Conservation (phyloP, 2,113 vertebrate species). For the Neotoma lepida region DNA sequence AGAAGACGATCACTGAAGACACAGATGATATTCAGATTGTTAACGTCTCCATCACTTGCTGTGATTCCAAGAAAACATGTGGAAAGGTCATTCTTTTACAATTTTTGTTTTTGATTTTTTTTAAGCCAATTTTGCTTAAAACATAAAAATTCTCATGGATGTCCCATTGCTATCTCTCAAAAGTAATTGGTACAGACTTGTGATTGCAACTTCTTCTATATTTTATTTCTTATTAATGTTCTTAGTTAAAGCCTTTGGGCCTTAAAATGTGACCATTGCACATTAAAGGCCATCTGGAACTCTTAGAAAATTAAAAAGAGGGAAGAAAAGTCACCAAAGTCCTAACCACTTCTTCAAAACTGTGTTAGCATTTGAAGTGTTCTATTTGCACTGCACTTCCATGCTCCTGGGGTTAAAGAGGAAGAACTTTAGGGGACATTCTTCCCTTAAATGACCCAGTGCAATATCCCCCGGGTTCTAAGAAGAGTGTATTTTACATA, state of each 20-base stretch:
- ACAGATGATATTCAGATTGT: not conserved
- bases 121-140: conserved; percentile 1
- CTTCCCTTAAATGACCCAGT: too few relatives aligned
- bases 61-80: conserved; percentile 68
- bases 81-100: conserved; percentile 68
- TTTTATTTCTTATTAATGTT: not conserved
- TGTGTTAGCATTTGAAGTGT: not conserved
- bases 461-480: not conserved
- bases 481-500: not conserved
- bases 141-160: not conserved
- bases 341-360: not conserved
- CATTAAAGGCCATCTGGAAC: conserved; percentile 10
- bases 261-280: conserved; percentile 21
- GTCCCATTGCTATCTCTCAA: not conserved
- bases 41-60: conserved; percentile 49
- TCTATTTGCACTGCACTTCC: not conserved
- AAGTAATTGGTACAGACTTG: not conserved
- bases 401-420: not conserved
- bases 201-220: conserved; percentile 10
- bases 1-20: not conserved
- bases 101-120: not conserved
- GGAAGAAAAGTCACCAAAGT: not conserved
- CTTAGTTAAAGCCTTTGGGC: not conserved
- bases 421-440: not conserved
- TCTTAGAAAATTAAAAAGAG: conserved; percentile 30